Evolutionary conservation across 2,888 invertebrate genomes (phyloP).

Genomic region (Drosophila prolongata): DNA sequence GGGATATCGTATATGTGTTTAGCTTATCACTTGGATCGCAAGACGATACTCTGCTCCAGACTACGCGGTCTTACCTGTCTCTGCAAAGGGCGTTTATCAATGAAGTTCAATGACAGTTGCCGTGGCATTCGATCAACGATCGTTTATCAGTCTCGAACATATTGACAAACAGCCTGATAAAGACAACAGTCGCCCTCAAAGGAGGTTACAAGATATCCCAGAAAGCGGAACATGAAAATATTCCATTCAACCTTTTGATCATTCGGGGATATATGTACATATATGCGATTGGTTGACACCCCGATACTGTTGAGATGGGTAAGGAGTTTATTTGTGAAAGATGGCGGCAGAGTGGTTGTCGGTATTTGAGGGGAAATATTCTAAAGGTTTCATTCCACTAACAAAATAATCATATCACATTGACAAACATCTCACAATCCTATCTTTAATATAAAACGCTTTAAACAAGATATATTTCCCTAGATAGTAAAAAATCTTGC

Average conservation of each 20-base stretch:
- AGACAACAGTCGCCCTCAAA: constrained; percentile 30
- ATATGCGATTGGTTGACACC: constrained; percentile 4
- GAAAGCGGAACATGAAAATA: constrained; percentile 9
- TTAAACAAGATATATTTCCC: too few species aligned
- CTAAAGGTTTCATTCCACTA: neutral
- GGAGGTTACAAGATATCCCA: constrained; percentile 22
- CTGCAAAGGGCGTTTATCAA: constrained; percentile 64
- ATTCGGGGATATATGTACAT: constrained; percentile 10
- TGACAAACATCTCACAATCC: too few species aligned
- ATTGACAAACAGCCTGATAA: constrained; percentile 70
- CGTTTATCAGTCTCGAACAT: constrained; percentile 67
- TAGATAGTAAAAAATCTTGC: too few species aligned
- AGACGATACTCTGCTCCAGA: constrained; percentile 47
- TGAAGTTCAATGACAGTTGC: constrained; percentile 77
- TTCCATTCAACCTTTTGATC: constrained; percentile 36
- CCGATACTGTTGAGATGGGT: constrained; percentile 4
- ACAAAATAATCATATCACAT: neutral
- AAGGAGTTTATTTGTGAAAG: constrained; percentile 2
- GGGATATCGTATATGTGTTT: constrained; percentile 47
- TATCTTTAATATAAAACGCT: too few species aligned
- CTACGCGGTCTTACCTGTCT: constrained; percentile 20
- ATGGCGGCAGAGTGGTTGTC: constrained; percentile 4
- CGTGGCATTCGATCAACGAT: constrained; percentile 66
- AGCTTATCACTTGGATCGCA: constrained; percentile 67
- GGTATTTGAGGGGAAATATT: neutral